These are phyloP conservation scores for Rhinophrynus dorsalis DNA, from an alignment of 2,797 vertebrate species.

Conservation along the genomic window DNA sequence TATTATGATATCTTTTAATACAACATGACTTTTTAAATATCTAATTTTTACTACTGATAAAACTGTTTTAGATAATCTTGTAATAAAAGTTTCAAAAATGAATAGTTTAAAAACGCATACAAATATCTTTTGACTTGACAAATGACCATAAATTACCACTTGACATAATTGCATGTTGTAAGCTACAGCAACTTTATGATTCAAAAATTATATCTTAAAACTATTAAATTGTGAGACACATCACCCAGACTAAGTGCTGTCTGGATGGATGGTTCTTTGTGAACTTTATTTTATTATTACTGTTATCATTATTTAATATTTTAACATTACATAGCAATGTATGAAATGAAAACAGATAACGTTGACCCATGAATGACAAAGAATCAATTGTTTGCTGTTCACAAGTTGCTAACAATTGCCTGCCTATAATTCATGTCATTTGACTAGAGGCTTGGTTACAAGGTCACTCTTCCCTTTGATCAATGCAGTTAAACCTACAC, in stretches of 20 bases:
- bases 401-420: background rate
- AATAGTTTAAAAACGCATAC: no score
- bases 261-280: background rate
- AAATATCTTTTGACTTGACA: background rate
- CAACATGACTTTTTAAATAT: no score
- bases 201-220: conserved; percentile 16
- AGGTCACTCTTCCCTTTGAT: conserved; percentile 18
- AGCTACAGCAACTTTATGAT: conserved; percentile 2
- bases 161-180: conserved; percentile 1
- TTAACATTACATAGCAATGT: no score
- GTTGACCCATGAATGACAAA: background rate
- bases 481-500: conserved; percentile 18
- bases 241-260: background rate
- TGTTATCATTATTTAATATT: background rate
- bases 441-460: conserved; percentile 5
- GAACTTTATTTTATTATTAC: conserved; percentile 1
- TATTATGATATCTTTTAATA: no score
- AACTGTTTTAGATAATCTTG: no score
- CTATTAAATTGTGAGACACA: conserved; percentile 16
- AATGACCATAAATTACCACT: background rate
- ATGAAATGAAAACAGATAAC: background rate
- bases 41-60: no score
- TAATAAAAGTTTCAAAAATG: conserved; percentile 5
- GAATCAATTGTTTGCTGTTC: background rate
- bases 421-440: background rate